A percentile compares a stretch with the other conserved stretches of the same genome.
These are phyloP conservation scores for Bembecia ichneumoniformis DNA, from an alignment of 2,888 invertebrate genomes.

Conservation along the genomic window DNA sequence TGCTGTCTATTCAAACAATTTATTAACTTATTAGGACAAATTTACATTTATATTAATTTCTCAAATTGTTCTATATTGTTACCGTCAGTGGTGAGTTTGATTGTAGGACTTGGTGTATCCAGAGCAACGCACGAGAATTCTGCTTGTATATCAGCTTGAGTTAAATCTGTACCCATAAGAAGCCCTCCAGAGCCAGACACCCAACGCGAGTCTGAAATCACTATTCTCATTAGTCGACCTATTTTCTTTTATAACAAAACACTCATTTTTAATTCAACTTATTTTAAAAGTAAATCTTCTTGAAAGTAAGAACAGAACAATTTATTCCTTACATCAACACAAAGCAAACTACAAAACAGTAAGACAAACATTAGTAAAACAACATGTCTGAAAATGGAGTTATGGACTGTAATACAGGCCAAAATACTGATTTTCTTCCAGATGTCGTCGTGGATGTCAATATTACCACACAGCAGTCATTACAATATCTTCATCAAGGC, in stretches of 20 bases:
- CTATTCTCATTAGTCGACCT: slow-evolving; percentile 1
- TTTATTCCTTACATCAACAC: too few species aligned
- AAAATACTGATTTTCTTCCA: too few species aligned
- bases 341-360: too few species aligned
- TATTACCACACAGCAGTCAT: too few species aligned
- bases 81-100: slow-evolving; percentile 62
- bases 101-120: slow-evolving; percentile 42
- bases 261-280: not conserved
- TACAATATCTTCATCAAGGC: too few species aligned
- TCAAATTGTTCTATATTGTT: slow-evolving; percentile 14
- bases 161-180: slow-evolving; percentile 50
- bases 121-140: slow-evolving; percentile 58
- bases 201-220: slow-evolving; percentile 52
- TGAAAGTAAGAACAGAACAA: too few species aligned
- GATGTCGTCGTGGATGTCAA: too few species aligned
- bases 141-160: slow-evolving; percentile 57
- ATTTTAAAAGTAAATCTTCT: not conserved
- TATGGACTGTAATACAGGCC: too few species aligned
- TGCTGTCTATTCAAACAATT: slow-evolving; percentile 37
- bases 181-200: slow-evolving; percentile 51
- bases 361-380: too few species aligned
- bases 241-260: not conserved
- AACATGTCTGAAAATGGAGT: too few species aligned
- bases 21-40: not conserved
- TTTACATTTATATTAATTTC: not conserved